Conservation (phyloP, 23 tunicate genomes). For the Pegea sp. region DNA sequence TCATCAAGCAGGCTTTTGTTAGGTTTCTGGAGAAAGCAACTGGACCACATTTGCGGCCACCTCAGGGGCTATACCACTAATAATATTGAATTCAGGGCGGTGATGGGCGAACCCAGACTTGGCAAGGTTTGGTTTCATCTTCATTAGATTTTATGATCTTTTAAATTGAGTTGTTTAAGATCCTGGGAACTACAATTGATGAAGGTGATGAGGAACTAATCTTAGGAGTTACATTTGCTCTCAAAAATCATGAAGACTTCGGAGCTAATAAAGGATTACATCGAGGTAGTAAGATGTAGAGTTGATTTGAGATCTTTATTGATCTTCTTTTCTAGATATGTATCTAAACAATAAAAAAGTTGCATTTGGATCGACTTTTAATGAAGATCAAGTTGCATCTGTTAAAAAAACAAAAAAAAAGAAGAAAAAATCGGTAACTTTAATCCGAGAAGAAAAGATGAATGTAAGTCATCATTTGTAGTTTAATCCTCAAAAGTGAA, state of each 20-base stretch:
- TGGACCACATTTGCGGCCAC: slow-evolving; percentile 90
- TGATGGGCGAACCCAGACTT: slow-evolving; percentile 66
- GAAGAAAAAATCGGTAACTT: slow-evolving; percentile 19
- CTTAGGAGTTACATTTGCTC: slow-evolving; percentile 60
- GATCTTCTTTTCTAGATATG: slow-evolving; percentile 49
- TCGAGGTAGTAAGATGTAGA: slow-evolving; percentile 27
- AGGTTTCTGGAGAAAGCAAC: slow-evolving; percentile 93
- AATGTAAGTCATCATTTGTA: slow-evolving; percentile 19
- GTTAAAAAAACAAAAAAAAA: slow-evolving; percentile 26
- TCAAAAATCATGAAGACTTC: slow-evolving; percentile 73
- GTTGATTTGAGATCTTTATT: not conserved
- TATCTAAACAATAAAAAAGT: slow-evolving; percentile 60
- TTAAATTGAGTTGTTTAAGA: no score
- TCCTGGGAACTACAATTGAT: slow-evolving; percentile 57
- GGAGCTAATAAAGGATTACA: slow-evolving; percentile 64
- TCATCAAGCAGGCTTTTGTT: not conserved
- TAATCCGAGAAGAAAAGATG: slow-evolving; percentile 39
- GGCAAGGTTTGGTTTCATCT: slow-evolving; percentile 42
- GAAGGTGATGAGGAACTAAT: slow-evolving; percentile 76
- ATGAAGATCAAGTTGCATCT: slow-evolving; percentile 24
- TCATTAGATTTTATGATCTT: no score
- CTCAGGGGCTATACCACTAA: slow-evolving; percentile 67
- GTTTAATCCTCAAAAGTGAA: not conserved
- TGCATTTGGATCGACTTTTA: slow-evolving; percentile 80
- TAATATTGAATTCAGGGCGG: slow-evolving; percentile 76